These are phyloP conservation scores for Meleagris gallopavo DNA, from an alignment of 2,113 vertebrate species.

Conservation along the genomic window DNA sequence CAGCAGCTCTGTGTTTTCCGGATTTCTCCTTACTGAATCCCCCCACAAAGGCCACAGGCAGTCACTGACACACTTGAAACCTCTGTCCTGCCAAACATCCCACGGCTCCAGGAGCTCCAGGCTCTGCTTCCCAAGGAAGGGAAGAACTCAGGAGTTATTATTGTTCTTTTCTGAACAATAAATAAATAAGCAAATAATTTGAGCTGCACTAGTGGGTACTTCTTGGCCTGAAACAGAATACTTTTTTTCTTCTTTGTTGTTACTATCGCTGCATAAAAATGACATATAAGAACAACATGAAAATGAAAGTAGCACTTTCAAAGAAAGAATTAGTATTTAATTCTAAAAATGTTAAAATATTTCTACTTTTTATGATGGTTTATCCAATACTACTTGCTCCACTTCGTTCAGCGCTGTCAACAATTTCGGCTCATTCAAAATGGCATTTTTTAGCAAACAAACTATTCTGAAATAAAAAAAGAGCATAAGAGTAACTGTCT, in stretches of 20 bases:
- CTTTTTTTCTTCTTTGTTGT: background rate
- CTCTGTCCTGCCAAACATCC: background rate
- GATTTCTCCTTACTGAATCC: background rate
- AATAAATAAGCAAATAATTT: background rate
- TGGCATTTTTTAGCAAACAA: background rate
- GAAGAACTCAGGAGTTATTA: background rate
- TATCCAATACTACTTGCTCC: background rate
- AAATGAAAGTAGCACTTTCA: background rate
- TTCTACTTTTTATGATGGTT: background rate
- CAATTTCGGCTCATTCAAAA: background rate
- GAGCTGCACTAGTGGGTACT: background rate
- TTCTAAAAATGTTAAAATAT: background rate
- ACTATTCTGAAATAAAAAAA: background rate
- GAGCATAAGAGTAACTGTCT: background rate
- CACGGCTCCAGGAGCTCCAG: fast-evolving
- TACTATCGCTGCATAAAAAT: background rate
- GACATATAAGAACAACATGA: background rate
- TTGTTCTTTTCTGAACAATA: background rate
- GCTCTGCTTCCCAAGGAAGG: background rate
- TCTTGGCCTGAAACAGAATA: background rate
- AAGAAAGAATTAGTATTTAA: background rate
- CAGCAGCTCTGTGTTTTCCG: background rate
- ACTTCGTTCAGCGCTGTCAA: background rate
- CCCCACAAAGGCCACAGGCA: background rate
- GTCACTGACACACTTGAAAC: background rate